Conservation (phyloP, 2,888 invertebrate species). For the Meta bourneti region DNA sequence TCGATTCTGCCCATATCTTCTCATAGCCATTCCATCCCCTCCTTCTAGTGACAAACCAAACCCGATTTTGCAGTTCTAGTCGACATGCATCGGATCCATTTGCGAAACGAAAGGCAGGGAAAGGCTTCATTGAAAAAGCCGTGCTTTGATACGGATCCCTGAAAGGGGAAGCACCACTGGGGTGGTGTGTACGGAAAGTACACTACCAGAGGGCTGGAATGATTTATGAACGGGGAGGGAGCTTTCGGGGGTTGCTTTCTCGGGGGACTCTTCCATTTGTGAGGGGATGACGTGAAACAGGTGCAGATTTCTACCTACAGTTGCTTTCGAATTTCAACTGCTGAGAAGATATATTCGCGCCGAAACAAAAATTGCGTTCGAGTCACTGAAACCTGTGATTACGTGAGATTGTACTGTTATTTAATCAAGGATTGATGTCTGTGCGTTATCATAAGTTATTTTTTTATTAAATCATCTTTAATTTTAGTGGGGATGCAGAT, state of each 20-base stretch:
- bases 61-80: no score
- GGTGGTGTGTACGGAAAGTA: constrained; percentile 40
- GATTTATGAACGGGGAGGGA: constrained; percentile 68
- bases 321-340: constrained; percentile 2
- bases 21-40: no score
- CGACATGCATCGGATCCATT: constrained; percentile 35
- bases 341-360: neutral
- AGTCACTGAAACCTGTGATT: no score
- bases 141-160: constrained; percentile 54
- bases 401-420: no score
- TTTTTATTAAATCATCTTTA: no score
- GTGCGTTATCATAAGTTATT: no score
- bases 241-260: constrained; percentile 66
- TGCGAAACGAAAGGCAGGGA: constrained; percentile 32
- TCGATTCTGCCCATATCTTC: no score
- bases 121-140: constrained; percentile 66
- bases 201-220: constrained; percentile 54
- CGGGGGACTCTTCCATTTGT: constrained; percentile 55
- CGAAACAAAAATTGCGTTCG: neutral
- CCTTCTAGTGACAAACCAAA: no score
- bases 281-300: constrained; percentile 56
- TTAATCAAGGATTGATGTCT: no score
- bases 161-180: constrained; percentile 11
- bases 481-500: no score
- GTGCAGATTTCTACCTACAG: constrained; percentile 49